Base-by-base conservation (phyloP, 1,140 invertebrate genomes). In the Trachymyrmex septentrionalis region DNA sequence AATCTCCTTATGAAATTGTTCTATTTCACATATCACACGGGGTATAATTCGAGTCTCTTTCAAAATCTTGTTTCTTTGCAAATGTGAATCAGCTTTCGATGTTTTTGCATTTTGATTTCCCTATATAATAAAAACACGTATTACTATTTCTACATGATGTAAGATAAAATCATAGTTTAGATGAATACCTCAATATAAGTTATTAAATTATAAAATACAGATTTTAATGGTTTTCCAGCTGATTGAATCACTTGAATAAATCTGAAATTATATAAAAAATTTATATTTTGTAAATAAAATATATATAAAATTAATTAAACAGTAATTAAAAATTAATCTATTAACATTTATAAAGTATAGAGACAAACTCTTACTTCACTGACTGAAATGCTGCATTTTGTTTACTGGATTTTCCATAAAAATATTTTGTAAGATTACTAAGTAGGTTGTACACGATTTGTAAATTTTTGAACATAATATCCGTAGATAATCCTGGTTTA, bases 1-100 rank as follows among this genome's bases (percentile, higher is more conserved):
- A 53, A 97, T 92, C 76, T 95, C 96, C 91, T 96, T 96, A 55
- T 96, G 95, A 76, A 96, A 96, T 86, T 96, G 95, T 93, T 97
- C 96, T 16, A 96, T 96, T 86, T 96, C 96, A 86, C 95, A 95
- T 73, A 97, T 93, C 0, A 96, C 95, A 82, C 96, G 96, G 3
- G 96, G 96, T 88, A 97, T 96, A 4, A 94, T 88, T 88, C 96
- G 96, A 0, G 96, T 96, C 92, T 97, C 96, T 59, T 95, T 95
- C 9, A 97, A 92, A 59, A 97, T 95, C 94, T 96, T 96, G n/a
- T 95, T 96, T 21, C 96, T 95, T 63, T 95, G 93, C 0, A 93
- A 89, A 27, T 92, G 92, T 0, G 94, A 91, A 76, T 96, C 96
- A 24, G 87, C 61, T 66, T 92, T 93, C 9, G 92, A 94, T 73